A percentile compares a stretch with the other conserved stretches of the same genome.
Evolutionary conservation across 2,797 vertebrate species (phyloP).

Genomic region (Etheostoma perlongum): DNA sequence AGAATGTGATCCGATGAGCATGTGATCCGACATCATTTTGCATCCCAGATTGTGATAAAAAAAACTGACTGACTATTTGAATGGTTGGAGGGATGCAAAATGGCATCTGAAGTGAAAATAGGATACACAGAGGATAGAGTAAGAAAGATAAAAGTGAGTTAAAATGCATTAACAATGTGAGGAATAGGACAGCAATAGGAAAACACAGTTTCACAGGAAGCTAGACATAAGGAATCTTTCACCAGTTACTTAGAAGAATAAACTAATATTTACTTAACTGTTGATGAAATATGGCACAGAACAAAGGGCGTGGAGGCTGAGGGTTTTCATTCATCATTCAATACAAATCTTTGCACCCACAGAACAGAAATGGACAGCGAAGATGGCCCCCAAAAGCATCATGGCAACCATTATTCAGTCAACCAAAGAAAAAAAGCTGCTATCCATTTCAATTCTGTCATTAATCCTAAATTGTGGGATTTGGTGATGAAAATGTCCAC

Average conservation of each 20-base stretch:
- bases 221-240: constrained; percentile 71
- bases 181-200: constrained; percentile 70
- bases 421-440: not conserved
- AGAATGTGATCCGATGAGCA: not conserved
- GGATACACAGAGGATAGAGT: constrained; percentile 38
- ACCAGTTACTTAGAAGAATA: constrained; percentile 65
- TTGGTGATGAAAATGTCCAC: constrained; percentile 23
- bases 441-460: constrained; percentile 28
- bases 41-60: constrained; percentile 41
- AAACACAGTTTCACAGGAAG: constrained; percentile 78
- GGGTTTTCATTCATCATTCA: constrained; percentile 38
- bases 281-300: constrained; percentile 77
- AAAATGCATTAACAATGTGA: constrained; percentile 67
- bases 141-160: constrained; percentile 50
- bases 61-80: not conserved
- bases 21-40: constrained; percentile 35
- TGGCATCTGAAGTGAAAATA: constrained; percentile 42
- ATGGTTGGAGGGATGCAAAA: constrained; percentile 50
- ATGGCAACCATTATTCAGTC: not conserved
- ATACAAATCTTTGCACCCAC: constrained; percentile 24
- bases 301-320: constrained; percentile 54
- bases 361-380: constrained; percentile 31
- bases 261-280: constrained; percentile 69
- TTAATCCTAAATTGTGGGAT: constrained; percentile 32
- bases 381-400: constrained; percentile 6